Percentiles rank a stretch among this genome's conserved stretches.
Evolutionary conservation across 53 echinoderm and acorn worm genomes (phyloP).

Genomic region (Antedon mediterranea): DNA sequence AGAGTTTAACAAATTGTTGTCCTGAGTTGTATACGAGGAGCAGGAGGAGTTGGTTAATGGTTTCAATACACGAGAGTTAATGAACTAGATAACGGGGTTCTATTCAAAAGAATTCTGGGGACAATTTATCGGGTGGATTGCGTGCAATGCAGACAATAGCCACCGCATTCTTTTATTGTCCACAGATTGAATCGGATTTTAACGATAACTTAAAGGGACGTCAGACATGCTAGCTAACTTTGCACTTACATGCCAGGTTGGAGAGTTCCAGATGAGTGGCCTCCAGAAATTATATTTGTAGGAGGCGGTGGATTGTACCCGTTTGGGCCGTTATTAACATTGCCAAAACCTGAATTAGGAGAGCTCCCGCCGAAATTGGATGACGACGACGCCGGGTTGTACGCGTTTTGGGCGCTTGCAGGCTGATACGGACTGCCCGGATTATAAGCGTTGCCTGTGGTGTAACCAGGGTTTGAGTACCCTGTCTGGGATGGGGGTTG

Average conservation of each 20-base stretch:
- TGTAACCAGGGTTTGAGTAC: background rate
- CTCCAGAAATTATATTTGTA: background rate
- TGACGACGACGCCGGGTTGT: background rate
- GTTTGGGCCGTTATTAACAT: background rate
- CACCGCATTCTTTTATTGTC: background rate
- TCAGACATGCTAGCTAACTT: background rate
- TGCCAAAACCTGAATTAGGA: background rate
- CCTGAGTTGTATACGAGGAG: no score
- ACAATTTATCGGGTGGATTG: background rate
- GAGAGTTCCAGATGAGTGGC: background rate
- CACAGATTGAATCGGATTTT: background rate
- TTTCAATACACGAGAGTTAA: no score
- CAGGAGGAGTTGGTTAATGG: no score
- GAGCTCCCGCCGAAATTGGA: no score
- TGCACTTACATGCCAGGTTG: background rate
- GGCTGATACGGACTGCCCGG: background rate
- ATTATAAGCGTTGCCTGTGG: background rate
- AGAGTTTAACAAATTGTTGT: no score
- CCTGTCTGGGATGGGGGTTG: background rate
- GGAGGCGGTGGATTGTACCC: background rate
- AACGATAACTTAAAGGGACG: background rate
- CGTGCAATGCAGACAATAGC: background rate
- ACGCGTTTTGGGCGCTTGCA: background rate
- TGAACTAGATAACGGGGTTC: no score
- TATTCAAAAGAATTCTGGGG: no score